phyloP scores from a whole-genome alignment of 2,113 vertebrate genomes.

The Cephalopholis sonnerati region DNA sequence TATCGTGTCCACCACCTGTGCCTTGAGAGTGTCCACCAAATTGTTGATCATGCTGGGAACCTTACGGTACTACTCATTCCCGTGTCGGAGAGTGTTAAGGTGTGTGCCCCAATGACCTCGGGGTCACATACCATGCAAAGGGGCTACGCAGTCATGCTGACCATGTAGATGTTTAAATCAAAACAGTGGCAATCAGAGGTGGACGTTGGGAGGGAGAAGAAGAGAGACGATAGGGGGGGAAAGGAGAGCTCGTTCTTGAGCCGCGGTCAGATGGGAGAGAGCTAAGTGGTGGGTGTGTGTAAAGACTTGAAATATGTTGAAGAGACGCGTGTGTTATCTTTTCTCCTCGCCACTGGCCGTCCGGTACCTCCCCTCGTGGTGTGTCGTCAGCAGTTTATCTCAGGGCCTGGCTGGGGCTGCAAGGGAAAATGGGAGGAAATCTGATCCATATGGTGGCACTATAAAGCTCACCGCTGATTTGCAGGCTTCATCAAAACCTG shows the following conservation, averaged over 20 bases:
- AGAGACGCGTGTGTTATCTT: constrained; percentile 82
- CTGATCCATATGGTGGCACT: constrained; percentile 79
- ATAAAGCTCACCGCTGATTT: constrained; percentile 78
- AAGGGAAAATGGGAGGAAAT: constrained; percentile 79
- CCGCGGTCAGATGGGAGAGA: constrained; percentile 70
- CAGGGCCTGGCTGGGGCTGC: constrained; percentile 74
- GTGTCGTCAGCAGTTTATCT: constrained; percentile 81
- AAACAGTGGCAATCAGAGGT: constrained; percentile 64
- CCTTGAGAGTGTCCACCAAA: constrained; percentile 23
- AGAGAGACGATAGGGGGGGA: constrained; percentile 27
- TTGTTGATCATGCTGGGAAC: constrained; percentile 53
- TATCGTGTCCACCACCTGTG: constrained; percentile 50
- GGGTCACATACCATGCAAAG: constrained; percentile 76
- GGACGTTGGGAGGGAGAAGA: constrained; percentile 39
- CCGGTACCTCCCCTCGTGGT: constrained; percentile 75
- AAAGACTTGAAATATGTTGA: constrained; percentile 78
- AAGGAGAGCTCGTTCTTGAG: constrained; percentile 67
- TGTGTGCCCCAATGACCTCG: constrained; percentile 75
- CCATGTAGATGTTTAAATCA: constrained; percentile 82
- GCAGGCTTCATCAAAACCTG: constrained; percentile 68
- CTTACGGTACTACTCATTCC: constrained; percentile 53
- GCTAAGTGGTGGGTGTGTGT: constrained; percentile 66
- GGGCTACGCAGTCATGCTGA: constrained; percentile 72
- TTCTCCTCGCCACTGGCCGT: constrained; percentile 79
- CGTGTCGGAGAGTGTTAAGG: constrained; percentile 65